A percentile compares a stretch with the other conserved stretches of the same genome.
These are phyloP conservation scores for Syngnathoides biaculeatus DNA, from an alignment of 2,113 vertebrate species.

Conservation along the genomic window DNA sequence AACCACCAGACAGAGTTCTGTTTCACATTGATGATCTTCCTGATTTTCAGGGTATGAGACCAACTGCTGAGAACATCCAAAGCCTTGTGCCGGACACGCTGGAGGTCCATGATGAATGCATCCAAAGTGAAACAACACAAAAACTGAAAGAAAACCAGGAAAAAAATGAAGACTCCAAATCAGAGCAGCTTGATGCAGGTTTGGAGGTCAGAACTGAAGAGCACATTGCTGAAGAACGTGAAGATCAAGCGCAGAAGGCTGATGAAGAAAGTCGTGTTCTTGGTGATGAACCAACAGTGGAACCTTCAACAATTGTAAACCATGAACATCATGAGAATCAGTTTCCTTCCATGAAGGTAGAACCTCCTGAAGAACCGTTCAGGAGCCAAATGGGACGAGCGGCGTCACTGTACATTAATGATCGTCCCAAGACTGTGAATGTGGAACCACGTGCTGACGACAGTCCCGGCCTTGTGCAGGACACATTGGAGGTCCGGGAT, in stretches of 20 bases:
- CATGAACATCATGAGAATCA: conserved; percentile 13
- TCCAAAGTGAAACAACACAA: neutral
- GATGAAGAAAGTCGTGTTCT: neutral
- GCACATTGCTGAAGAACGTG: neutral
- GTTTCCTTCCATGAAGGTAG: neutral
- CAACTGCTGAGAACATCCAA: neutral
- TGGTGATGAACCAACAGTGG: neutral
- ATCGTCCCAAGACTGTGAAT: conserved; percentile 88
- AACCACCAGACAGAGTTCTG: conserved; percentile 45
- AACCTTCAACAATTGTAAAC: neutral
- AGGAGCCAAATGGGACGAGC: conserved; percentile 47
- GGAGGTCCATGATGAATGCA: conserved; percentile 27
- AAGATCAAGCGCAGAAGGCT: conserved; percentile 28
- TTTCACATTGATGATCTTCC: conserved; percentile 76
- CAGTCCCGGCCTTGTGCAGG: neutral
- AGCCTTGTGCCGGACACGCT: neutral
- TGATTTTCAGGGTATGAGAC: conserved; percentile 25
- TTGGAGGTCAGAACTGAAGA: neutral
- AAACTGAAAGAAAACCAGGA: conserved; percentile 10
- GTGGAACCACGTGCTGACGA: conserved; percentile 25
- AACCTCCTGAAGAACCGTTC: neutral
- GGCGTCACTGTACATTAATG: conserved; percentile 59
- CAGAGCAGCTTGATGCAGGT: conserved; percentile 5
- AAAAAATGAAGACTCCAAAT: conserved; percentile 30
- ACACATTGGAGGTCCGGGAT: neutral